Base-by-base conservation (phyloP, 2,113 vertebrate genomes). In the Bombycilla garrulus region DNA sequence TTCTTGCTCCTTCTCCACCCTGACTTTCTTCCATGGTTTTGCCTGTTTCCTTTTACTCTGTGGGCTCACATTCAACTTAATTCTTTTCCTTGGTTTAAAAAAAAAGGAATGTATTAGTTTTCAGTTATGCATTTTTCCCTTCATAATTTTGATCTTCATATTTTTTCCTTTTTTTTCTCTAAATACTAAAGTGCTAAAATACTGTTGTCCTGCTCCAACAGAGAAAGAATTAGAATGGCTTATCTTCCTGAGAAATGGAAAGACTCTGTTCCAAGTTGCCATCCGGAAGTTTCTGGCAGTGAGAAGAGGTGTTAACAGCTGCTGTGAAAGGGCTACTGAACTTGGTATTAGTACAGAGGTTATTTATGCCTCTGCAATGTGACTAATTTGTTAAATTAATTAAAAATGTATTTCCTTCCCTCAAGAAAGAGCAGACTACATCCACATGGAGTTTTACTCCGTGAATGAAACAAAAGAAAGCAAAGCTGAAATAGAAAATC, bases 281-380 rank as follows among this genome's bases (percentile, higher is more conserved):
- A 88, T 88, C 72, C 65, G 60, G 92, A 96, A 94, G 90, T 71
- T 94, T 94, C 88, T 96, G 90, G 88, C 85, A 94, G 88, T 56
- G 69, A 92, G 82, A 62, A 64, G 82, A 92, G 82, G 85, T 94
- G 90, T 71, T 97, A 96, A 96, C 90, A 96, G 82, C 94, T 95
- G 90, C 93, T 1, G 0, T 66, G 92, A 92, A 83, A 92, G 81
- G 87, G 50, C 92, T 94, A 73, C 94, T 86, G 92, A 81, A 74
- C 44, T 93, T 78, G 35, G 22, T 88, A 51, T 92, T 88, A 80
- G 20, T 35, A 81, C 40, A 60, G 72, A 90, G 29, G 22, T 86
- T 94, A 45, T 88, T 96, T 94, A 81, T 94, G 86, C 64, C 82
- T 83, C 51, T 50, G 84, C 50, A 47, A 40, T 77, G 54, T 66